Evolutionary conservation across 1,140 invertebrate species (phyloP).

Genomic region (Philaenus spumarius): DNA sequence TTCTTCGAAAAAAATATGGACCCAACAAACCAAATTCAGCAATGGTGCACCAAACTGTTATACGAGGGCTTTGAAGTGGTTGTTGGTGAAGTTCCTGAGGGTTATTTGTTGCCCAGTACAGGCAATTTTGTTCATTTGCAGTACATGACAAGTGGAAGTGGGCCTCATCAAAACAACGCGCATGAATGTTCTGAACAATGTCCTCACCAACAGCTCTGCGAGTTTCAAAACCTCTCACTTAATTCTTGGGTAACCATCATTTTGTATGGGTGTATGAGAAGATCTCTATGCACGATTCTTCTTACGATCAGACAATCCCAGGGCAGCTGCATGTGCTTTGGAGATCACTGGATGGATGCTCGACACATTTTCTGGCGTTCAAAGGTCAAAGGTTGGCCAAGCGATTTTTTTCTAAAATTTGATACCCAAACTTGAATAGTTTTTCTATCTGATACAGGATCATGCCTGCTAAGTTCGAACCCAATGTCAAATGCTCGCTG

Average conservation of each 20-base stretch:
- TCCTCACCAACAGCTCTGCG: not conserved
- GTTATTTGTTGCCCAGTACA: constrained; percentile 13
- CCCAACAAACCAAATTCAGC: constrained; percentile 10
- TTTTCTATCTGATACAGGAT: no score
- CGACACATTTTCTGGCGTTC: constrained; percentile 11
- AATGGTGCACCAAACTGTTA: constrained; percentile 16
- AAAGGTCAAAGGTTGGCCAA: constrained; percentile 11
- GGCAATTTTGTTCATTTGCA: constrained; percentile 7
- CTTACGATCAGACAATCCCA: not conserved
- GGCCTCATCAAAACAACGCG: not conserved
- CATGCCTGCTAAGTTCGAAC: no score
- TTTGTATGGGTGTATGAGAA: not conserved
- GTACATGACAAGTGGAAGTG: not conserved
- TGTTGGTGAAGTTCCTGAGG: constrained; percentile 16
- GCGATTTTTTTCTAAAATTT: constrained; percentile 9
- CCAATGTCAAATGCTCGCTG: no score
- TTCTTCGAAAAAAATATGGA: constrained; percentile 9
- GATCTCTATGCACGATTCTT: not conserved
- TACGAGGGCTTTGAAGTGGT: constrained; percentile 17
- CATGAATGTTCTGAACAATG: not conserved
- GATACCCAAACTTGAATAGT: no score
- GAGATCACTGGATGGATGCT: constrained; percentile 9
- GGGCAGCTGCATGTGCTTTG: constrained; percentile 3
- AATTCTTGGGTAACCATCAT: no score
- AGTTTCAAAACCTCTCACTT: no score